These are phyloP conservation scores for Deladenus siricidicola DNA, from an alignment of 2,888 invertebrate species.

Conservation along the genomic window DNA sequence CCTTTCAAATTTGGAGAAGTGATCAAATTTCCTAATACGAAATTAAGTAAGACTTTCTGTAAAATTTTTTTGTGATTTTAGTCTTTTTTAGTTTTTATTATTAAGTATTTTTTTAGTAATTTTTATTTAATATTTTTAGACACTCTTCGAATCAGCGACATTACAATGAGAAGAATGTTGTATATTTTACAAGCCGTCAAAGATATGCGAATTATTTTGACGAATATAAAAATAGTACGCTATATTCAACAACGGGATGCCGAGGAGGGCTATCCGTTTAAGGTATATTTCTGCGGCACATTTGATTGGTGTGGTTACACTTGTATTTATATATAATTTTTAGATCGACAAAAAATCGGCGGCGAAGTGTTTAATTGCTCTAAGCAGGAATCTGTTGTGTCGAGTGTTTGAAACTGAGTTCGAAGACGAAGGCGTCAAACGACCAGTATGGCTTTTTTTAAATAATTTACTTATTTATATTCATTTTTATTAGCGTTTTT, in stretches of 20 bases:
- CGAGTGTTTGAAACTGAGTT: slow-evolving; percentile 23
- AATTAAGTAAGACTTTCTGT: slow-evolving; percentile 34
- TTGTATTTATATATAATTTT: slow-evolving; percentile 14
- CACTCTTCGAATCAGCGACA: slow-evolving; percentile 45
- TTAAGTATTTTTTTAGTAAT: slow-evolving; percentile 10
- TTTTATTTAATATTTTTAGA: slow-evolving; percentile 24
- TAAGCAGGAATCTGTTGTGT: slow-evolving; percentile 28
- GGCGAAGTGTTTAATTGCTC: slow-evolving; percentile 39
- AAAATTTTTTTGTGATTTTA: background rate
- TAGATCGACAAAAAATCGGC: slow-evolving; percentile 50
- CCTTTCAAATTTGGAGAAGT: slow-evolving; percentile 46
- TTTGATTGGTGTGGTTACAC: background rate
- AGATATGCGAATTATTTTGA: slow-evolving; percentile 33
- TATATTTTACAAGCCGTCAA: slow-evolving; percentile 24
- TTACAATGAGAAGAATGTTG: slow-evolving; percentile 37
- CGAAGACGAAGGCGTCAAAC: slow-evolving; percentile 16
- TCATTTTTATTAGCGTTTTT: slow-evolving; percentile 10
- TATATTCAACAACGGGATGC: slow-evolving; percentile 31
- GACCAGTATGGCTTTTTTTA: background rate
- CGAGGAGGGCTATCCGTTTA: slow-evolving; percentile 39
- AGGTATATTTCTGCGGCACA: slow-evolving; percentile 16
- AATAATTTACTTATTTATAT: slow-evolving; percentile 2
- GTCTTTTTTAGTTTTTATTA: background rate
- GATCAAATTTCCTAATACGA: slow-evolving; percentile 43
- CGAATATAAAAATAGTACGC: slow-evolving; percentile 31